Conservation (phyloP, 2,797 vertebrate species). For the Brachyalestes nurse region DNA sequence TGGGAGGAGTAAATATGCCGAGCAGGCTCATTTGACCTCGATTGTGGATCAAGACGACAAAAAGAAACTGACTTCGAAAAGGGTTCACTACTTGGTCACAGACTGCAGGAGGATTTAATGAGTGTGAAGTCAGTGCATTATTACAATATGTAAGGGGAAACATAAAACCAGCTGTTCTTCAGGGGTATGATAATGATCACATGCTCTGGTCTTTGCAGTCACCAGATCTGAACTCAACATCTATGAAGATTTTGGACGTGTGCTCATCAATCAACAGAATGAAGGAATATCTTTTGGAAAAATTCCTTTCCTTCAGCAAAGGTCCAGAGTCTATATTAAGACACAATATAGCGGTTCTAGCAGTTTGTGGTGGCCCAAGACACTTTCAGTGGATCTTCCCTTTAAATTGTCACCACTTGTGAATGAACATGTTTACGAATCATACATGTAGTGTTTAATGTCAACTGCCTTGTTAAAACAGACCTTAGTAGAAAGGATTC, state of each 20-base stretch:
- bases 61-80: no score
- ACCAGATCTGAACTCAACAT: no score
- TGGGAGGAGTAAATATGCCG: not conserved
- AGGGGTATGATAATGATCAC: not conserved
- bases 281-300: no score
- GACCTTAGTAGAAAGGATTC: slow-evolving; percentile 94
- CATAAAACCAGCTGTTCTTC: not conserved
- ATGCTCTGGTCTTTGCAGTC: no score
- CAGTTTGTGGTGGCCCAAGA: no score
- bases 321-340: no score
- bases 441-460: not conserved
- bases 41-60: not conserved
- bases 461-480: slow-evolving; percentile 2
- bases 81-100: not conserved
- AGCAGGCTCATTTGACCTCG: not conserved
- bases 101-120: not conserved
- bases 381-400: not conserved
- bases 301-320: no score
- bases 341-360: no score
- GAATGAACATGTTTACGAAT: not conserved
- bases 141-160: not conserved
- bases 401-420: not conserved
- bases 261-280: no score
- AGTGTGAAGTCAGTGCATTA: not conserved
- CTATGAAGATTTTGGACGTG: no score